These are phyloP conservation scores for Cairina moschata DNA, from an alignment of 2,113 vertebrate species.

Conservation along the genomic window DNA sequence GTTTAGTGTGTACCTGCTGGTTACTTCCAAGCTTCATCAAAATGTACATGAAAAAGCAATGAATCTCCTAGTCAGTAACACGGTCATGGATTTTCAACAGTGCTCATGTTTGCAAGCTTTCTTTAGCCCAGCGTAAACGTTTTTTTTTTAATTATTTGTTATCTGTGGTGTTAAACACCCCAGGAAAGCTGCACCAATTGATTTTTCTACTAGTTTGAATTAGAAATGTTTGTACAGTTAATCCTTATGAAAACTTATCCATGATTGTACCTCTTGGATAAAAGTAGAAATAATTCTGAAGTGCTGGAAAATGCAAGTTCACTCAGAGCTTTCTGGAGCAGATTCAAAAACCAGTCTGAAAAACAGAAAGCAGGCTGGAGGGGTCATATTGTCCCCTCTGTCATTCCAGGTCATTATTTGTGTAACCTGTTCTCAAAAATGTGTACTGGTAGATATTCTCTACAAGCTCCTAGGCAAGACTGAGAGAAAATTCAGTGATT, in stretches of 20 bases:
- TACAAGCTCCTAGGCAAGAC: background rate
- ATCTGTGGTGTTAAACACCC: background rate
- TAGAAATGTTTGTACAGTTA: background rate
- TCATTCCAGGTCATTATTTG: background rate
- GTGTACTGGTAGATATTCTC: no score
- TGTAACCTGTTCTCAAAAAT: background rate
- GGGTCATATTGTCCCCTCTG: fast-evolving
- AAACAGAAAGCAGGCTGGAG: background rate
- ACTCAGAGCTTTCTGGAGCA: background rate
- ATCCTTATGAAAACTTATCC: background rate
- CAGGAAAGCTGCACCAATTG: background rate
- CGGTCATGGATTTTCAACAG: fast-evolving
- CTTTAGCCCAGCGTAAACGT: background rate
- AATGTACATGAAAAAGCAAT: background rate
- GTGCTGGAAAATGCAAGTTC: background rate
- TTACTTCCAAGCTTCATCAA: background rate
- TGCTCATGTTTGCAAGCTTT: background rate
- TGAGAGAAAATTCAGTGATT: background rate
- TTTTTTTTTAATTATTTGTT: background rate
- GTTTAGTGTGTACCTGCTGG: background rate
- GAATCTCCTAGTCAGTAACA: background rate
- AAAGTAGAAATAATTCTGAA: background rate
- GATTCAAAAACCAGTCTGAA: background rate
- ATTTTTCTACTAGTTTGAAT: background rate
- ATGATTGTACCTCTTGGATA: background rate